Percentiles rank a stretch among this genome's conserved stretches.
phyloP scores from a whole-genome alignment of 2,888 invertebrate genomes.

The Clistopyga incitator region DNA sequence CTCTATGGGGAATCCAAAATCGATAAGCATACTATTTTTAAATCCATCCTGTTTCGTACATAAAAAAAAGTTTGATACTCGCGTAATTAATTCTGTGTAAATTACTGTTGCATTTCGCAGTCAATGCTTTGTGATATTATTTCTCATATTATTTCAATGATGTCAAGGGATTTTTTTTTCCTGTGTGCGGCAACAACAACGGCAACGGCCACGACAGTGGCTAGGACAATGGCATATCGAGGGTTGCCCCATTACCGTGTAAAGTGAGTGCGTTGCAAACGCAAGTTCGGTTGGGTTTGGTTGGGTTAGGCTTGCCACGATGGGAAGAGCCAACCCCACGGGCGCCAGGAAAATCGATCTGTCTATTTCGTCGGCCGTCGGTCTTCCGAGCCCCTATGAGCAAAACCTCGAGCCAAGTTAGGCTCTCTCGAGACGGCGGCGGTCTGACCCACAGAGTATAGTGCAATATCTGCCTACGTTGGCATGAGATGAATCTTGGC shows the following conservation, averaged over 20 bases:
- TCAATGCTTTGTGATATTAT: too few species aligned
- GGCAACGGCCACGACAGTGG: neutral
- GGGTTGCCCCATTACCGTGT: conserved; percentile 31
- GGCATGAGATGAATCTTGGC: conserved; percentile 2
- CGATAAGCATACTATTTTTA: too few species aligned
- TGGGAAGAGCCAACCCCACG: conserved; percentile 42
- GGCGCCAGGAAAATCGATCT: conserved; percentile 68
- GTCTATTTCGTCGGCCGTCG: conserved; percentile 59
- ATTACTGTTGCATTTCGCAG: too few species aligned
- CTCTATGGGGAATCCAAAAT: too few species aligned
- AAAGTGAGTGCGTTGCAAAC: conserved; percentile 45
- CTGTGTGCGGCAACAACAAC: neutral
- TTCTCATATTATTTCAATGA: too few species aligned
- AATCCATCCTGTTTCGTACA: too few species aligned
- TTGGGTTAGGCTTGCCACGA: conserved; percentile 29
- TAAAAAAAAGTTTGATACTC: too few species aligned
- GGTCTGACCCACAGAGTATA: conserved; percentile 2
- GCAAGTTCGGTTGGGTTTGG: neutral
- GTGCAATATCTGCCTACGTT: neutral
- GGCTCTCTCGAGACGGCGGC: neutral
- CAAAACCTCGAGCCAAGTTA: neutral
- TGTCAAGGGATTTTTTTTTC: too few species aligned
- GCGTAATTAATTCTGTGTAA: too few species aligned
- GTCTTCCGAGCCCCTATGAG: conserved; percentile 49
- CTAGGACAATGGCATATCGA: neutral